Conservation (phyloP, 2,888 invertebrate species). For the Caenorhabditis panamensis region DNA sequence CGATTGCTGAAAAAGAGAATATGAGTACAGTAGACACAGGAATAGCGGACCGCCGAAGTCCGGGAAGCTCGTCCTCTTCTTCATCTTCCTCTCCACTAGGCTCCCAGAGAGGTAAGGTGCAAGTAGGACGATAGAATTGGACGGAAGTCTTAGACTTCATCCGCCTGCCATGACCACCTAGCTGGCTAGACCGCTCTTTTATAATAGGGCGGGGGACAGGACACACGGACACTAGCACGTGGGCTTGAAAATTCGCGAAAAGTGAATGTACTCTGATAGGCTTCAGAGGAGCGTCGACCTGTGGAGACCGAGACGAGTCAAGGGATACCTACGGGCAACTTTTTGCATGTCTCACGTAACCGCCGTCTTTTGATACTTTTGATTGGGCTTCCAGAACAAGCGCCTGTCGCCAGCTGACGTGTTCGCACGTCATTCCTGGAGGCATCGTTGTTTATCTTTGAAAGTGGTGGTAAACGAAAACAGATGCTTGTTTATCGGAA, state of each 20-base stretch:
- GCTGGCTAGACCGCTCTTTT: constrained; percentile 28
- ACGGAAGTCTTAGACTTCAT: constrained; percentile 46
- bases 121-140: constrained; percentile 43
- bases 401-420: constrained; percentile 38
- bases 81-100: constrained; percentile 30
- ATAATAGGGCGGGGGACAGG: constrained; percentile 26
- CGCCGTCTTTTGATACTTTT: constrained; percentile 25
- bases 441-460: constrained; percentile 42
- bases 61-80: constrained; percentile 26
- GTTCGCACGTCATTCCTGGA: constrained; percentile 4
- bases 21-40: neutral
- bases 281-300: neutral
- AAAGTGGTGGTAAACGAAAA: constrained; percentile 39
- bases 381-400: constrained; percentile 22
- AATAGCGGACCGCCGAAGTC: constrained; percentile 13
- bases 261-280: constrained; percentile 53
- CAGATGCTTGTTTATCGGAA: constrained; percentile 1
- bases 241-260: constrained; percentile 49
- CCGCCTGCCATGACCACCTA: constrained; percentile 31
- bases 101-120: constrained; percentile 30
- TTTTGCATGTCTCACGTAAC: constrained; percentile 51
- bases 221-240: constrained; percentile 31
- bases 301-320: constrained; percentile 30
- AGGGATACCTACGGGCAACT: constrained; percentile 11
- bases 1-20: constrained; percentile 46